phyloP scores from a whole-genome alignment of 2,797 vertebrate genomes.

The Bufotes viridis region DNA sequence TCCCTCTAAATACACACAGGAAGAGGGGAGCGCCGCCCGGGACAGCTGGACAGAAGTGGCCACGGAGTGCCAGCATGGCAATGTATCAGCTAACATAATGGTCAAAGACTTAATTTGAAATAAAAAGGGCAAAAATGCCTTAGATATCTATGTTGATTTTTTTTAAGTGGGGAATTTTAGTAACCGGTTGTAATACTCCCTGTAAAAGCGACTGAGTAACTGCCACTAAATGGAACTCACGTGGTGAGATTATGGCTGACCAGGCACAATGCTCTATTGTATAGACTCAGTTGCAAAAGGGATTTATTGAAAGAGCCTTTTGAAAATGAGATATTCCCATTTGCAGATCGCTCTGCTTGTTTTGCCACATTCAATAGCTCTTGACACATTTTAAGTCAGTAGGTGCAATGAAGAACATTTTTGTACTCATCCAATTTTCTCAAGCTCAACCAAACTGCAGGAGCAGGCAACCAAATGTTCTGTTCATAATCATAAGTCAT shows the following conservation, averaged over 20 bases:
- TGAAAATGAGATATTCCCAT: conserved; percentile 25
- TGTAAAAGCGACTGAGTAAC: not conserved
- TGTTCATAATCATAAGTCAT: conserved; percentile 40
- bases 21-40: too few species aligned
- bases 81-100: too few species aligned
- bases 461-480: conserved; percentile 33
- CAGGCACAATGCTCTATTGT: conserved; percentile 15
- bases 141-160: not conserved
- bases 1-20: too few species aligned
- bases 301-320: conserved; percentile 25
- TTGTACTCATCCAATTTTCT: conserved; percentile 28
- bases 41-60: too few species aligned
- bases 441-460: conserved; percentile 21
- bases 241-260: not conserved
- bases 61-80: too few species aligned
- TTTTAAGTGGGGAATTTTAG: not conserved
- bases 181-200: not conserved
- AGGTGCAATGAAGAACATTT: conserved; percentile 31
- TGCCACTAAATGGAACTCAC: not conserved
- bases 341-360: not conserved
- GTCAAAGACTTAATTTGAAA: too few species aligned
- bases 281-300: not conserved
- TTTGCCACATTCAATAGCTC: conserved; percentile 37
- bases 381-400: conserved; percentile 28
- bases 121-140: too few species aligned